phyloP scores from a whole-genome alignment of 2,797 vertebrate species.

The Sebastes trivittatus region DNA sequence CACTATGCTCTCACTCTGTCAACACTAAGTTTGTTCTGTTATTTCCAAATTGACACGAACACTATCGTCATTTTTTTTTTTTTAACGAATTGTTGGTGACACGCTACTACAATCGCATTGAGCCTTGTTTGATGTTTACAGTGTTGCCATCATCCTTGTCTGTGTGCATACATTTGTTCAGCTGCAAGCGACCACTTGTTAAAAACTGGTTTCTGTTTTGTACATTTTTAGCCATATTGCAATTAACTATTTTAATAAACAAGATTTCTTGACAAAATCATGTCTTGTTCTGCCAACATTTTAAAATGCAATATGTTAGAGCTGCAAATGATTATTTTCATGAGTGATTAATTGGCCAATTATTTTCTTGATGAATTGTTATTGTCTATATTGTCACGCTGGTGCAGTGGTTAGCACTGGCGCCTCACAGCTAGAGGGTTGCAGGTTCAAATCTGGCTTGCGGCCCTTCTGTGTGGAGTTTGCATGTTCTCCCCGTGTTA shows the following conservation, averaged over 20 bases:
- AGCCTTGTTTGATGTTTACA: conserved; percentile 53
- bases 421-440: too few species aligned
- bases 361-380: background rate
- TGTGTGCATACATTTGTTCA: background rate
- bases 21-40: background rate
- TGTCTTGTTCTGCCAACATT: background rate
- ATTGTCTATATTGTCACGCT: too few species aligned
- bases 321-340: background rate
- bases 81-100: background rate
- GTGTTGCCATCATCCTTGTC: background rate
- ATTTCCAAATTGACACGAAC: background rate
- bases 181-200: background rate
- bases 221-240: conserved; percentile 1
- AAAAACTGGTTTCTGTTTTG: conserved; percentile 2
- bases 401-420: too few species aligned
- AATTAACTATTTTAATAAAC: conserved; percentile 43
- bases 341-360: too few species aligned
- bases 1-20: conserved; percentile 1
- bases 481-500: too few species aligned
- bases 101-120: background rate
- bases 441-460: too few species aligned
- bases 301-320: background rate
- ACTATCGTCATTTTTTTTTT: background rate
- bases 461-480: too few species aligned
- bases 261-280: background rate